Percentiles rank a stretch among this genome's conserved stretches.
These are phyloP conservation scores for Apis mellifera DNA, from an alignment of 1,140 invertebrate genomes.

Conservation along the genomic window DNA sequence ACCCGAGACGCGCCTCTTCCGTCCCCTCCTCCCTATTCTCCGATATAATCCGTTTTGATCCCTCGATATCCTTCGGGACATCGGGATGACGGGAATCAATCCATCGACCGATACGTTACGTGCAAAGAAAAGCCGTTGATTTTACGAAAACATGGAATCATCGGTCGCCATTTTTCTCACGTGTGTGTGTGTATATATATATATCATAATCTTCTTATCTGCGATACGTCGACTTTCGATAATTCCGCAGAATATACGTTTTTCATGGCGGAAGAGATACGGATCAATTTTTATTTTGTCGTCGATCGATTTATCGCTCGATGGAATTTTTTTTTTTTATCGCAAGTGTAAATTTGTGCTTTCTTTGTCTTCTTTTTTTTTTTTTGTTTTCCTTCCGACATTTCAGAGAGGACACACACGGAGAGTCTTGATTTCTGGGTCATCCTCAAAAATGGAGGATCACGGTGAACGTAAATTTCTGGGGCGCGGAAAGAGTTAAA, in stretches of 20 bases:
- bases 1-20: neutral
- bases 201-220: slow-evolving; percentile 37
- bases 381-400: neutral
- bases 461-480: neutral
- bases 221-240: slow-evolving; percentile 2
- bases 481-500: neutral
- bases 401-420: too few species aligned
- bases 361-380: too few species aligned
- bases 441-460: neutral
- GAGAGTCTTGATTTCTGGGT: neutral
- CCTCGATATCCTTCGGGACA: slow-evolving; percentile 45
- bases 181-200: neutral
- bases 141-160: neutral
- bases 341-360: too few species aligned
- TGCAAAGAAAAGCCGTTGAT: slow-evolving; percentile 22
- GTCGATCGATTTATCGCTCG: too few species aligned
- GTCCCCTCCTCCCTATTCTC: neutral
- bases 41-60: slow-evolving; percentile 60
- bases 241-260: slow-evolving; percentile 21
- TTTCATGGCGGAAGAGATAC: neutral
- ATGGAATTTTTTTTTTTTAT: too few species aligned
- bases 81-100: slow-evolving; percentile 45
- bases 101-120: neutral
- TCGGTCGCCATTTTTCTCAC: slow-evolving; percentile 4
- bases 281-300: too few species aligned